These are phyloP conservation scores for Centropyge bicolor DNA, from an alignment of 2,797 vertebrate species.

Conservation along the genomic window DNA sequence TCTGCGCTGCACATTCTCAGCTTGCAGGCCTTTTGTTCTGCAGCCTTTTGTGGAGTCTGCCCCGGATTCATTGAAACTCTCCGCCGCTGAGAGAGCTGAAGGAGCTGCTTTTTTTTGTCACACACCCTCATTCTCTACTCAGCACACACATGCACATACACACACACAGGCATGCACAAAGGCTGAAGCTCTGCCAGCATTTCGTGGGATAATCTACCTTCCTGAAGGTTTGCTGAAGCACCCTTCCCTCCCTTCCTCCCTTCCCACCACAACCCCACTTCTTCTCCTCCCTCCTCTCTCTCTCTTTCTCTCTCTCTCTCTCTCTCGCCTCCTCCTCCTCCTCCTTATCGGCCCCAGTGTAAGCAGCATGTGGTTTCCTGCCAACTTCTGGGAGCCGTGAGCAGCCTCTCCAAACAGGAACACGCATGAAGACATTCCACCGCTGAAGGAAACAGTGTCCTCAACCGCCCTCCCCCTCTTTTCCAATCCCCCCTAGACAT, in stretches of 20 bases:
- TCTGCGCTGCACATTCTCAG: slow-evolving; percentile 79
- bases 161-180: slow-evolving; percentile 63
- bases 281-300: slow-evolving; percentile 41
- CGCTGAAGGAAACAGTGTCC: slow-evolving; percentile 81
- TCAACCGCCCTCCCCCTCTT: slow-evolving; percentile 61
- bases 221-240: slow-evolving; percentile 81
- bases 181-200: slow-evolving; percentile 79
- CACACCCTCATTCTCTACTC: slow-evolving; percentile 42
- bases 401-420: slow-evolving; percentile 85
- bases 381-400: slow-evolving; percentile 78
- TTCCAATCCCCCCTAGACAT: slow-evolving; percentile 35
- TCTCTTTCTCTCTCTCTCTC: background rate
- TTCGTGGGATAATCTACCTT: slow-evolving; percentile 87
- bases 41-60: slow-evolving; percentile 79
- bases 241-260: slow-evolving; percentile 45
- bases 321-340: slow-evolving; percentile 35
- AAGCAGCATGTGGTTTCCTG: slow-evolving; percentile 83
- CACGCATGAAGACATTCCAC: slow-evolving; percentile 85
- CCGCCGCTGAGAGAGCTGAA: slow-evolving; percentile 70
- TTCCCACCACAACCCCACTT: slow-evolving; percentile 50
- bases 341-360: slow-evolving; percentile 79
- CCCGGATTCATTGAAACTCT: slow-evolving; percentile 81
- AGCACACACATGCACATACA: slow-evolving; percentile 27
- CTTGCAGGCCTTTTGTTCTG: slow-evolving; percentile 82
- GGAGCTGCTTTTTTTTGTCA: slow-evolving; percentile 72